Conservation (phyloP, 2,113 vertebrate species). For the Crotalus tigris region DNA sequence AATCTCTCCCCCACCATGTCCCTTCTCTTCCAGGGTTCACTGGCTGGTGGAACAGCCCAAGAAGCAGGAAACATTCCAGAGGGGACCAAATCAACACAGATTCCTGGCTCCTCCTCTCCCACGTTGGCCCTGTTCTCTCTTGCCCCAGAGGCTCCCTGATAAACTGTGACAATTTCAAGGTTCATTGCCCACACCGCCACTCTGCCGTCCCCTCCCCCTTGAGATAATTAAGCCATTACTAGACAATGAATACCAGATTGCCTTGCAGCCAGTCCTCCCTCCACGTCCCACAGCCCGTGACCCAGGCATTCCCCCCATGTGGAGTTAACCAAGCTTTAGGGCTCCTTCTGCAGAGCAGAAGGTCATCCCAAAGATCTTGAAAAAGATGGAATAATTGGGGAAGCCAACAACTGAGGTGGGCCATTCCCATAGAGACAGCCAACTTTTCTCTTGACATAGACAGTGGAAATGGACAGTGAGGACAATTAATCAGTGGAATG, state of each 20-base stretch:
- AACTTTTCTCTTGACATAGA: background rate
- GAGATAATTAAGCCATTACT: constrained; percentile 60
- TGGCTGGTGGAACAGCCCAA: constrained; percentile 51
- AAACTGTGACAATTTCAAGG: constrained; percentile 63
- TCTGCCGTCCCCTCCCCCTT: constrained; percentile 33
- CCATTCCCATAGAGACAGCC: background rate
- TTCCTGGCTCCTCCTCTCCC: constrained; percentile 42
- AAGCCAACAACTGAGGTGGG: too few species aligned
- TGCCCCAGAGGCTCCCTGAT: constrained; percentile 31
- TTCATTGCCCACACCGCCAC: constrained; percentile 46
- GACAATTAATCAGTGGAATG: background rate
- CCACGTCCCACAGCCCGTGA: background rate
- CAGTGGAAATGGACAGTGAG: background rate
- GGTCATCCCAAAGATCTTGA: constrained; percentile 31
- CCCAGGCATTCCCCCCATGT: background rate
- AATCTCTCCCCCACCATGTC: constrained; percentile 24
- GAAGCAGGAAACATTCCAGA: constrained; percentile 39
- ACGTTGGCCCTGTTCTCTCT: background rate
- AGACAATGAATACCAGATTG: constrained; percentile 60
- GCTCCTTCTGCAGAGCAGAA: background rate
- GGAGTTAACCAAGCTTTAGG: background rate
- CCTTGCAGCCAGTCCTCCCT: constrained; percentile 27
- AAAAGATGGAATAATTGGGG: background rate
- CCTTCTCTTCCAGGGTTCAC: constrained; percentile 56
- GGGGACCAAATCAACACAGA: constrained; percentile 52